Percentiles rank a stretch among this genome's conserved stretches.
Evolutionary conservation across 1,140 invertebrate species (phyloP).

Genomic region (Rhopalosiphum padi): DNA sequence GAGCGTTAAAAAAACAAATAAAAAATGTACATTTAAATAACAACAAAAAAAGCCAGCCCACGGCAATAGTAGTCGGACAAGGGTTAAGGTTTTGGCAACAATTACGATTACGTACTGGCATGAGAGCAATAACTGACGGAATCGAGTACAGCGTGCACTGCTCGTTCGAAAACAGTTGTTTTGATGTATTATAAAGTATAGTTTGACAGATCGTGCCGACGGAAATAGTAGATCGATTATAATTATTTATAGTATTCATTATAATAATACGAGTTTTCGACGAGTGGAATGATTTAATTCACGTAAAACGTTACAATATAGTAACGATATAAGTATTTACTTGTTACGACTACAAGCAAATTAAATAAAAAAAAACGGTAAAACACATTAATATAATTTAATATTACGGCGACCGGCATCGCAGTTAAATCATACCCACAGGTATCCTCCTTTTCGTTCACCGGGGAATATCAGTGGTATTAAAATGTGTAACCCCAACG

Average conservation of each 20-base stretch:
- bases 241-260: not conserved
- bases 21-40: not conserved
- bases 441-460: not conserved
- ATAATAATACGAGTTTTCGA: not conserved
- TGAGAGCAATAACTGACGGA: not conserved
- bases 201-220: not conserved
- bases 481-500: not conserved
- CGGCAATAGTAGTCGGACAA: not conserved
- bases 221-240: not conserved
- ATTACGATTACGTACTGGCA: not conserved
- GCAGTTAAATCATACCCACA: no score
- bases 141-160: not conserved
- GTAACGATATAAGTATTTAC: not conserved
- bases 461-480: not conserved
- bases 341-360: not conserved
- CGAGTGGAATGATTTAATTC: not conserved
- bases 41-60: not conserved
- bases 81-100: constrained; percentile 1
- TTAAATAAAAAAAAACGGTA: not conserved
- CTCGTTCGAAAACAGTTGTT: not conserved
- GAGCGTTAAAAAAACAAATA: not conserved
- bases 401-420: not conserved
- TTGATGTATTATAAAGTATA: not conserved
- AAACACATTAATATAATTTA: not conserved
- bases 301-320: not conserved